Conservation (phyloP, 2,797 vertebrate species). For the Lepus oiostolus region DNA sequence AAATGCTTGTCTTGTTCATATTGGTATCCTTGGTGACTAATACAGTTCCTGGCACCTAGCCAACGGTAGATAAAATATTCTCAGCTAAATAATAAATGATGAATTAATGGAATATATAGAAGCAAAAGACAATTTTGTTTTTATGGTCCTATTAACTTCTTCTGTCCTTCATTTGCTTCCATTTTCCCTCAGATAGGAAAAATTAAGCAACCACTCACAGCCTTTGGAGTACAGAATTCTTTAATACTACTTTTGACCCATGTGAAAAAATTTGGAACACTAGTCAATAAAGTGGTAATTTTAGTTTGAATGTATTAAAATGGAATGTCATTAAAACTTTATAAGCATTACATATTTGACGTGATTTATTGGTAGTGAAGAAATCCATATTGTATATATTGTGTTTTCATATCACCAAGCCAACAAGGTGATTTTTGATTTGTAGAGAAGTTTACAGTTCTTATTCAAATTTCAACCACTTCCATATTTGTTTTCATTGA, state of each 20-base stretch:
- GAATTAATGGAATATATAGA: slow-evolving; percentile 4
- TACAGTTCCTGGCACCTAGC: neutral
- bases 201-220: neutral
- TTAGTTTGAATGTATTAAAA: slow-evolving; percentile 21
- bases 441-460: slow-evolving; percentile 5
- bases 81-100: neutral
- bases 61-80: neutral
- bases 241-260: neutral
- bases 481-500: neutral
- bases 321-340: neutral
- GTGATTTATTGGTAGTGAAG: neutral
- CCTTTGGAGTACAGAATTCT: neutral
- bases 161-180: neutral
- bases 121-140: neutral
- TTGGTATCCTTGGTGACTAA: neutral
- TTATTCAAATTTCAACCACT: slow-evolving; percentile 44
- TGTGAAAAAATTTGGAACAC: neutral
- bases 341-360: neutral
- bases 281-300: neutral
- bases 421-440: neutral
- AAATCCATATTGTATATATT: neutral
- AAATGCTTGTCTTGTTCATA: neutral
- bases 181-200: neutral
- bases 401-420: slow-evolving; percentile 14
- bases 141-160: neutral